A percentile compares a stretch with the other conserved stretches of the same genome.
These are phyloP conservation scores for Machimus atricapillus DNA, from an alignment of 2,888 invertebrate species.

Conservation along the genomic window DNA sequence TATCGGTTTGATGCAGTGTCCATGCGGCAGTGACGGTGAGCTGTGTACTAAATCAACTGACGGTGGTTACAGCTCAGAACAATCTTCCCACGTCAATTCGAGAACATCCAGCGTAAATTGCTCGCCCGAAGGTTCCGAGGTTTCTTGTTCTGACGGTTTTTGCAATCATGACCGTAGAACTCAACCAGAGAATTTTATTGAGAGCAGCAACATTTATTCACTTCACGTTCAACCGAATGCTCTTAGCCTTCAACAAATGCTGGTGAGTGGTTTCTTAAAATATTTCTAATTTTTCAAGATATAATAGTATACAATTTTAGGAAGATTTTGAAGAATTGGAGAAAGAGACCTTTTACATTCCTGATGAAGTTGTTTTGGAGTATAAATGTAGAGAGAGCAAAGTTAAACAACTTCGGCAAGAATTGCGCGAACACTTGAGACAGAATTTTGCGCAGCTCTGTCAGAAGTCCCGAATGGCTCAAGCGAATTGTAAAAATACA, in stretches of 20 bases:
- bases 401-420: conserved; percentile 80
- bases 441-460: conserved; percentile 85
- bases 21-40: conserved; percentile 65
- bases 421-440: conserved; percentile 80
- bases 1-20: conserved; percentile 52
- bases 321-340: conserved; percentile 80
- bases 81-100: conserved; percentile 68
- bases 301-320: conserved; percentile 61
- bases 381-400: conserved; percentile 82
- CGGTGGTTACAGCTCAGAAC: conserved; percentile 87
- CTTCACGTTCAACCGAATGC: conserved; percentile 45
- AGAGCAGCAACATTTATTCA: background rate
- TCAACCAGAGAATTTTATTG: background rate
- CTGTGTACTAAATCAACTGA: conserved; percentile 72
- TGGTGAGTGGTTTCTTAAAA: conserved; percentile 66
- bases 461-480: conserved; percentile 42
- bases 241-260: conserved; percentile 75
- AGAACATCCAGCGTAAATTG: conserved; percentile 80
- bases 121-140: conserved; percentile 89
- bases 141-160: conserved; percentile 87
- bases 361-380: conserved; percentile 86
- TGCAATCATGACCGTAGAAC: conserved; percentile 74
- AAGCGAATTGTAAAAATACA: conserved; percentile 44
- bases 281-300: background rate
- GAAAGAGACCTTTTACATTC: conserved; percentile 79